These are phyloP conservation scores for Trichonephila clavata DNA, from an alignment of 1,140 invertebrate species.

Conservation along the genomic window DNA sequence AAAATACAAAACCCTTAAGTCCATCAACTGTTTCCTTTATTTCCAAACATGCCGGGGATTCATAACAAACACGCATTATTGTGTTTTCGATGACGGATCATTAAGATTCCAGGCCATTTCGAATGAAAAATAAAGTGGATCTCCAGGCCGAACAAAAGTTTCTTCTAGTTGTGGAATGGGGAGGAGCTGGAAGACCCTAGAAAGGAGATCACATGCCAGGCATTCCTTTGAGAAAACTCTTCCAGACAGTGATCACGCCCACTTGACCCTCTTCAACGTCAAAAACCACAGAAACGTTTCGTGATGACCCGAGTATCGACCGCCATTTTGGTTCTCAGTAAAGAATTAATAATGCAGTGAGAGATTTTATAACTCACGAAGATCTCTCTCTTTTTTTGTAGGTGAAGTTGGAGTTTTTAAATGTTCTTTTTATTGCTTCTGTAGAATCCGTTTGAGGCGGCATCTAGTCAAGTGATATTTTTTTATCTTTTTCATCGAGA, in stretches of 20 bases:
- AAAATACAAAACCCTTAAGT: no score
- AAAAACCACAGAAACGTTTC: not conserved
- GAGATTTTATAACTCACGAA: no score
- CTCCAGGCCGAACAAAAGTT: not conserved
- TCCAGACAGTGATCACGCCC: constrained; percentile 26
- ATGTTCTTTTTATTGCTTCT: no score
- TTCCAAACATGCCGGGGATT: not conserved
- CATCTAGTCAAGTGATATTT: no score
- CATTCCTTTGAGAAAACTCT: not conserved
- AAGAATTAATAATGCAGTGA: not conserved
- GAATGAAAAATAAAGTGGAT: not conserved
- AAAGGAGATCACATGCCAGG: not conserved
- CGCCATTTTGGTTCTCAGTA: not conserved
- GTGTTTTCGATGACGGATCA: not conserved
- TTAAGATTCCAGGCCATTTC: not conserved
- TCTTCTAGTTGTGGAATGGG: not conserved
- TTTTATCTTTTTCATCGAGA: no score
- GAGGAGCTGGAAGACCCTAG: not conserved
- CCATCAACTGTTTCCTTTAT: not conserved
- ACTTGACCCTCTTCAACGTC: constrained; percentile 1
- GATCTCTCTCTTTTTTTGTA: no score
- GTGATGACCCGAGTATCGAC: not conserved
- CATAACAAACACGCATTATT: not conserved
- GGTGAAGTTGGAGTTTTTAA: no score
- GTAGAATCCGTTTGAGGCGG: no score